A percentile compares a stretch with the other conserved stretches of the same genome.
These are phyloP conservation scores for Copidosoma floridanum DNA, from an alignment of 1,140 invertebrate genomes.

Conservation along the genomic window DNA sequence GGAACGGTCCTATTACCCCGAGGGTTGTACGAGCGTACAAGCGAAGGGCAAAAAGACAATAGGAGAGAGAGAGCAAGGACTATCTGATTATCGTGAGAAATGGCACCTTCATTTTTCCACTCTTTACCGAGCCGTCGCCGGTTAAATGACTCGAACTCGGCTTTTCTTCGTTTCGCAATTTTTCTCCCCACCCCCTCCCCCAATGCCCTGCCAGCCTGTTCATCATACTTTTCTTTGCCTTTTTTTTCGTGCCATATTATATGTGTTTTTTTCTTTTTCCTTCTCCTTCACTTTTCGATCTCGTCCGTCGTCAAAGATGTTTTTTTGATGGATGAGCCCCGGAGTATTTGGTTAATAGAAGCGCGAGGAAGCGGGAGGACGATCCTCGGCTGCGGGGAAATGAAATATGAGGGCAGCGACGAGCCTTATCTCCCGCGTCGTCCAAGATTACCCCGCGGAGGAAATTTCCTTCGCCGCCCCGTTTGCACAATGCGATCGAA, in stretches of 20 bases:
- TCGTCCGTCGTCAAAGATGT: neutral
- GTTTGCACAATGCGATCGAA: too few relatives aligned
- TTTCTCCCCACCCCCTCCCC: neutral
- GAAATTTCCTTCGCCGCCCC: neutral
- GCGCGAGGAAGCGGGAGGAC: too few relatives aligned
- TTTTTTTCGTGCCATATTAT: too few relatives aligned
- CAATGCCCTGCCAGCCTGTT: too few relatives aligned
- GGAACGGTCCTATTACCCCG: too few relatives aligned
- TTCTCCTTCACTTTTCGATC: too few relatives aligned
- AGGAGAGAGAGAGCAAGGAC: conserved; percentile 3
- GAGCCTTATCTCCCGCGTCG: conserved; percentile 1
- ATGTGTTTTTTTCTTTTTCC: too few relatives aligned
- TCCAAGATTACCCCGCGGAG: neutral
- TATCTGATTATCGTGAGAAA: conserved; percentile 24
- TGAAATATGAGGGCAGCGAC: conserved; percentile 10
- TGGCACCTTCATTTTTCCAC: conserved; percentile 15
- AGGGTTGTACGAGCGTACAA: too few relatives aligned
- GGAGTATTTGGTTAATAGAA: neutral
- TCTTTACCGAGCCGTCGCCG: conserved; percentile 10
- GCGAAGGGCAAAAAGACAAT: neutral
- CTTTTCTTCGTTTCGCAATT: conserved; percentile 12
- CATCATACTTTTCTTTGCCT: too few relatives aligned
- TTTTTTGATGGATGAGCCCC: conserved; percentile 2
- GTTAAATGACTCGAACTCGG: conserved; percentile 11
- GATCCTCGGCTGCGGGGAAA: conserved; percentile 1